Evolutionary conservation across 1,140 invertebrate species (phyloP).

Genomic region (Drosophila malerkotliana): DNA sequence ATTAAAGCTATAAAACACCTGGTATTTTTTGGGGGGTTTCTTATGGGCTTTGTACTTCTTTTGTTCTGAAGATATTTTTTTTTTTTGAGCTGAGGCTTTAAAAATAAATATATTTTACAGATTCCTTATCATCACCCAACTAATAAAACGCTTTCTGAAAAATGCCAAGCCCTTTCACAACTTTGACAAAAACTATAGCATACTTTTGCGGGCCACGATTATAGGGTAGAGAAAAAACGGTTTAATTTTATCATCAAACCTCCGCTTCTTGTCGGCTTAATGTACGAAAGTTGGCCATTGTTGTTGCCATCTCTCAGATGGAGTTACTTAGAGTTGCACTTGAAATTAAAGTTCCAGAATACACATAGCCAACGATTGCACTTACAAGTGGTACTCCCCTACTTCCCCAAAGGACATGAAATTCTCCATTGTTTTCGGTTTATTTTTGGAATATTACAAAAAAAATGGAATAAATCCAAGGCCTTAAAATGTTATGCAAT

Average conservation of each 20-base stretch:
- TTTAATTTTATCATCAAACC: constrained; percentile 47
- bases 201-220: not conserved
- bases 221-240: constrained; percentile 11
- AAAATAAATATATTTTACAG: not conserved
- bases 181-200: not conserved
- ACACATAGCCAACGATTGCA: constrained; percentile 15
- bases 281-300: constrained; percentile 55
- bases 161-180: not conserved
- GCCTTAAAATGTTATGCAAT: not conserved
- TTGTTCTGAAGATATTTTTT: too few relatives aligned
- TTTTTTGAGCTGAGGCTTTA: not conserved
- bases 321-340: constrained; percentile 47
- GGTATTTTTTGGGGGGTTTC: not conserved
- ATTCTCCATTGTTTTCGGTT: not conserved
- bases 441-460: not conserved
- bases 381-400: not conserved
- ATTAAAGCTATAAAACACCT: not conserved
- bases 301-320: constrained; percentile 33
- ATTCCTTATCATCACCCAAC: too few relatives aligned
- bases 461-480: not conserved
- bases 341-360: constrained; percentile 40
- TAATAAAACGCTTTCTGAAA: too few relatives aligned
- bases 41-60: not conserved
- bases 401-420: not conserved
- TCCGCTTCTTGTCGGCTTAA: constrained; percentile 41